phyloP scores from a whole-genome alignment of 1,140 invertebrate species.

The Lamellibrachia luymesi region DNA sequence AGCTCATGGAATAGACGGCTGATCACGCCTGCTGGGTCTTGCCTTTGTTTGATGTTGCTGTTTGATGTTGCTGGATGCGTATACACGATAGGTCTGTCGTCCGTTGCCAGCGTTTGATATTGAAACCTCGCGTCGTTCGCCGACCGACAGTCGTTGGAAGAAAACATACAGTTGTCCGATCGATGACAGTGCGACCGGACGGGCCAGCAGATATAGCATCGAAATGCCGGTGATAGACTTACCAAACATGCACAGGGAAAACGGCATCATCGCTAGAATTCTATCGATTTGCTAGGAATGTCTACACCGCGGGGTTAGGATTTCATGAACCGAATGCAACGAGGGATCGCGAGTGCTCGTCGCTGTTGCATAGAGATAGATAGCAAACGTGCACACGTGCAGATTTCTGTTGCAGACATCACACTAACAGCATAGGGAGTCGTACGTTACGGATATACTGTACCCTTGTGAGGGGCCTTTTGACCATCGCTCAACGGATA shows the following conservation, averaged over 20 bases:
- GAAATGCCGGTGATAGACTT: background rate
- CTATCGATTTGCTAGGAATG: background rate
- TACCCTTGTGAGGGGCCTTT: background rate
- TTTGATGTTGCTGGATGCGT: background rate
- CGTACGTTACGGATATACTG: too few species aligned
- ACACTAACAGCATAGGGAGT: background rate
- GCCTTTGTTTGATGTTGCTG: background rate
- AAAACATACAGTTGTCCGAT: background rate
- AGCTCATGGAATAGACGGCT: background rate
- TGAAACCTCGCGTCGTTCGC: background rate
- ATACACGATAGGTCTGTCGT: background rate
- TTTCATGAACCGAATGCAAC: background rate
- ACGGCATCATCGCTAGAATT: background rate
- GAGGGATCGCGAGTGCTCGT: background rate
- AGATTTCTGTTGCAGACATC: background rate
- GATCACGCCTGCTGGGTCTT: background rate
- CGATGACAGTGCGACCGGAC: background rate
- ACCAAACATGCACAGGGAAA: background rate
- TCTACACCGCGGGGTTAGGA: background rate
- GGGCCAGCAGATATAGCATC: background rate
- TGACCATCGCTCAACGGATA: background rate
- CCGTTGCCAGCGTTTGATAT: background rate
- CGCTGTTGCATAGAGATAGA: background rate
- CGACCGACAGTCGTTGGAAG: background rate
- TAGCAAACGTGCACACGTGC: background rate